Percentiles rank a stretch among this genome's conserved stretches.
These are phyloP conservation scores for Standfussiana lucernea DNA, from an alignment of 2,888 invertebrate species.

Conservation along the genomic window DNA sequence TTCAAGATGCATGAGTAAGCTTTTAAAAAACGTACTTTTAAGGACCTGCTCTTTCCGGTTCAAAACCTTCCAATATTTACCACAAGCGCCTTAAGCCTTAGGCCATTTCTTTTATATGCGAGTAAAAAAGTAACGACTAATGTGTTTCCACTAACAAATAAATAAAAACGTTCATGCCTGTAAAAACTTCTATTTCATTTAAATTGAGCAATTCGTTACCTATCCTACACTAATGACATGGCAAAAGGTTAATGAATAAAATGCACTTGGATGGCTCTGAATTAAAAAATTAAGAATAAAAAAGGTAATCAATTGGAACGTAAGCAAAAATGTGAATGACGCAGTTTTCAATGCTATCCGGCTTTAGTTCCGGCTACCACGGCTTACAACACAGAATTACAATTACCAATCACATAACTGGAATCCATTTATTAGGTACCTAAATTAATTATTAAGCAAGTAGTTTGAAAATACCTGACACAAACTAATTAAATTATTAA, in stretches of 20 bases:
- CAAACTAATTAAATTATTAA: neutral
- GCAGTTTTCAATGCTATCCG: slow-evolving; percentile 45
- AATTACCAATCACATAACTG: slow-evolving; percentile 20
- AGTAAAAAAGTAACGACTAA: neutral
- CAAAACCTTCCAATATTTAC: neutral
- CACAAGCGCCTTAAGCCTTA: neutral
- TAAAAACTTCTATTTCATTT: slow-evolving; percentile 7
- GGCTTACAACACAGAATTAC: slow-evolving; percentile 24
- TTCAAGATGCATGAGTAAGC: slow-evolving; percentile 71
- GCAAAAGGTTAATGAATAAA: slow-evolving; percentile 46
- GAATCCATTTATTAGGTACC: slow-evolving; percentile 2
- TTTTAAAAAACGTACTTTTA: slow-evolving; percentile 41
- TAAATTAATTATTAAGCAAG: neutral
- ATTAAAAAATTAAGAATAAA: no score
- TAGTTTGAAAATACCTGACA: neutral
- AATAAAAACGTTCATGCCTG: neutral
- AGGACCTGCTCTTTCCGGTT: slow-evolving; percentile 8
- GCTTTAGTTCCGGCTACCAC: slow-evolving; percentile 35
- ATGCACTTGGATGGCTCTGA: slow-evolving; percentile 40
- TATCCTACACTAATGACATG: slow-evolving; percentile 8
- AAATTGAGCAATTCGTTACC: slow-evolving; percentile 20
- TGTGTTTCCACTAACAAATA: neutral
- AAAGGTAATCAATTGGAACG: slow-evolving; percentile 43
- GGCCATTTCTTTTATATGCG: neutral
- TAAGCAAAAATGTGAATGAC: slow-evolving; percentile 40